Evolutionary conservation across 2,888 invertebrate species (phyloP), one percentile per base, ranked within the genome.

Genomic region (Beris chalybata): DNA sequence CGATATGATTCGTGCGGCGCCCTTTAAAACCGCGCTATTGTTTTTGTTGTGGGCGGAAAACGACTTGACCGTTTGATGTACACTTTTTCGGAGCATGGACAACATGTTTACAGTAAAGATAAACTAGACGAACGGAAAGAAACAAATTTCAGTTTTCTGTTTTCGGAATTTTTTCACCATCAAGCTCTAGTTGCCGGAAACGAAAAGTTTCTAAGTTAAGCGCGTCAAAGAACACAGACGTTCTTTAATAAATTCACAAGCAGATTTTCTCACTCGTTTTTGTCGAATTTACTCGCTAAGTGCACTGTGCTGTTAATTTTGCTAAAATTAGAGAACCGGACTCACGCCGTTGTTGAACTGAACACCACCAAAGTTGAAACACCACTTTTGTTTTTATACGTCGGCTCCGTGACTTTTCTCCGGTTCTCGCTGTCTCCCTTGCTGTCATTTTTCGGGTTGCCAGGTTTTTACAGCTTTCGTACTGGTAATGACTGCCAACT

Each of bases 1-100:
- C 11, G 77, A 75, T 45, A 78, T 78, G 12, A 22, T 6, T 32
- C 61, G 61, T 5, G 6, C 12, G 4, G 53, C 53, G 9, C n/a
- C 12, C 4, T n/a, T 30, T 3, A 22, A 3, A 22, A 22, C 22
- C 7, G 2, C 38, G 7, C 7, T 9, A 38, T 9, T 7, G 9
- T 38, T 38, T 9, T 7, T 38, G 9, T 38, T 38, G 38, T 38
- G 48, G 7, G 45, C 47, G 12, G 65, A 47, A 7, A 32, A 45
- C 58, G 70, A 68, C 52, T 69, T 67, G 57, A 65, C 57, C 45
- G 67, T 52, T 45, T 69, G 66, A n/a, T 67, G 66, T 52, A 70
- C 67, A 32, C 74, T 55, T 58, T 71, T 72, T 32, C 75, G 75
- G 7, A 73, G 73, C 50, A 77, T 56, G 32, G 75, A 74, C 57